Evolutionary conservation across 2,797 vertebrate species (phyloP).

Genomic region (Amazona finschi): DNA sequence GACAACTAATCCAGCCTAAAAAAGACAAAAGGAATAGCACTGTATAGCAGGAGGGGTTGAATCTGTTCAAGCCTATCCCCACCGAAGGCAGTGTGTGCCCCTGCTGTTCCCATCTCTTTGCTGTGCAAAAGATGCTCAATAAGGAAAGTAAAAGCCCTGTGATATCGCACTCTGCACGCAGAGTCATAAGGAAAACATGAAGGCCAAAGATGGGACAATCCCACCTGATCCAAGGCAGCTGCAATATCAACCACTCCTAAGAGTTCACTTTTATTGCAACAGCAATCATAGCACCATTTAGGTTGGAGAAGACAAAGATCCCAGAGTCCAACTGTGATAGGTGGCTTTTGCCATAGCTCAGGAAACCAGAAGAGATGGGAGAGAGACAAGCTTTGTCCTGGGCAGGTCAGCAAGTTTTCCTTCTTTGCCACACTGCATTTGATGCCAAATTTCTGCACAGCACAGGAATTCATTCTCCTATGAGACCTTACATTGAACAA

Average conservation of each 20-base stretch:
- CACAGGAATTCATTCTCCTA: not conserved
- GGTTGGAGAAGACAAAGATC: not conserved
- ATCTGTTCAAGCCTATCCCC: not conserved
- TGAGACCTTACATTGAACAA: accelerated
- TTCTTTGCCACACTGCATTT: not conserved
- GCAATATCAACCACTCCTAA: accelerated
- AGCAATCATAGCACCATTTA: not conserved
- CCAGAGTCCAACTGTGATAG: accelerated
- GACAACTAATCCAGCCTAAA: not conserved
- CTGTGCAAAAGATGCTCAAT: not conserved
- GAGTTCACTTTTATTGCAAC: not conserved
- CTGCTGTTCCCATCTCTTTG: not conserved
- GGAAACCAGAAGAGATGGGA: not conserved
- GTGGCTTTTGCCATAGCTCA: not conserved
- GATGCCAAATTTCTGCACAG: not conserved
- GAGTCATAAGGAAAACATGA: accelerated
- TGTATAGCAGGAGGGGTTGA: not conserved
- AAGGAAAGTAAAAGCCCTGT: not conserved
- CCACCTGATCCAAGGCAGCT: not conserved
- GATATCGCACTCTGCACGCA: accelerated
- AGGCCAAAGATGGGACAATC: not conserved
- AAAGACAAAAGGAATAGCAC: accelerated
- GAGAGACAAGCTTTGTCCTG: not conserved
- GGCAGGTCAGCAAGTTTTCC: not conserved
- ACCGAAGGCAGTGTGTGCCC: not conserved